Percentiles rank a stretch among this genome's conserved stretches.
phyloP scores from a whole-genome alignment of 2,113 vertebrate genomes.

The Ptilorrhoa leucosticta region DNA sequence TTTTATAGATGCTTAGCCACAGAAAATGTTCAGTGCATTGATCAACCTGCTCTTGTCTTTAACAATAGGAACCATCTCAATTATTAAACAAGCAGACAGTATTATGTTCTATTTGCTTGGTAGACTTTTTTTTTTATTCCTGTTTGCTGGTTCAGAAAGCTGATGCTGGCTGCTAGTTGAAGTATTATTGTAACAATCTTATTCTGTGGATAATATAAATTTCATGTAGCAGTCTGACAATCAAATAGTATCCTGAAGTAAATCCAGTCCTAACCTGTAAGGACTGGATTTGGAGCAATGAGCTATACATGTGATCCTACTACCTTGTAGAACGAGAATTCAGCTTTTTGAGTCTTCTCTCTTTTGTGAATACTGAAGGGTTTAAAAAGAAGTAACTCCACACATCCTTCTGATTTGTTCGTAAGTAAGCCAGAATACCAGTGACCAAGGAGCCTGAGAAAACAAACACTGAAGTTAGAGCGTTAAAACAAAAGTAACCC shows the following conservation, averaged over 20 bases:
- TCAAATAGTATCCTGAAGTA: neutral
- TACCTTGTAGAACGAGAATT: neutral
- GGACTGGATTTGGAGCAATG: neutral
- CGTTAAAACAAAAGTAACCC: slow-evolving; percentile 2
- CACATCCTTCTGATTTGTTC: slow-evolving; percentile 81
- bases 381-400: slow-evolving; percentile 81
- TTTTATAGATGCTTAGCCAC: neutral
- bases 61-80: neutral
- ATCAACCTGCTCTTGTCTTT: neutral
- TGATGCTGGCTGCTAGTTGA: neutral
- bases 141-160: neutral
- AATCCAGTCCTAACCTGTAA: neutral
- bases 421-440: slow-evolving; percentile 87
- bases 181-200: neutral
- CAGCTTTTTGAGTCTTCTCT: neutral
- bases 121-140: neutral
- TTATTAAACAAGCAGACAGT: neutral
- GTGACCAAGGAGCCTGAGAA: slow-evolving; percentile 85
- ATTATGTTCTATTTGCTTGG: neutral
- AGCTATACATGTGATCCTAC: neutral
- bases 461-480: slow-evolving; percentile 59
- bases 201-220: neutral
- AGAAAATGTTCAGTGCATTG: neutral
- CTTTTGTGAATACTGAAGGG: neutral
- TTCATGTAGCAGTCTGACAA: neutral